Conservation (phyloP, 2,113 vertebrate species). For the Mugil cephalus region DNA sequence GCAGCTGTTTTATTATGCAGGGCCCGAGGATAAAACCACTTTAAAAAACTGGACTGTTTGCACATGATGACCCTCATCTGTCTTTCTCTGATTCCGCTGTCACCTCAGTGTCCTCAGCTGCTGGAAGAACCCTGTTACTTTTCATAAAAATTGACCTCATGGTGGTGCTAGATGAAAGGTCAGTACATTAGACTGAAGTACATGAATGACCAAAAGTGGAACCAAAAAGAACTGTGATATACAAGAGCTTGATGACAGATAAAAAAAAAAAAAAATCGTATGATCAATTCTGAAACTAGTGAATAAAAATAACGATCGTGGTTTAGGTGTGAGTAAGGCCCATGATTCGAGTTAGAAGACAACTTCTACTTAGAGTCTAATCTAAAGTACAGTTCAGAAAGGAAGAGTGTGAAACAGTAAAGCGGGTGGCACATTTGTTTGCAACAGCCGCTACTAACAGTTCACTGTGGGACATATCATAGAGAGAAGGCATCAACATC, state of each 20-base stretch:
- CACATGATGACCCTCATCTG: conserved; percentile 32
- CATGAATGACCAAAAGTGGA: neutral
- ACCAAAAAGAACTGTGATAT: neutral
- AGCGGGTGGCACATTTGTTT: neutral
- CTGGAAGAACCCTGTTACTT: neutral
- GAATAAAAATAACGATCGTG: too few relatives aligned
- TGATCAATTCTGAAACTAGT: neutral
- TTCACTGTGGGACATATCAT: conserved; percentile 3
- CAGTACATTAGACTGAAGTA: neutral
- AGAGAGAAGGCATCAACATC: conserved; percentile 19
- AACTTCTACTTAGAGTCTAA: neutral
- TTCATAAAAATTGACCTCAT: neutral
- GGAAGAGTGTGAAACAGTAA: neutral
- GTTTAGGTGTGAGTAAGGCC: too few relatives aligned
- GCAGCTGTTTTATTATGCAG: neutral
- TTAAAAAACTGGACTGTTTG: conserved; percentile 39
- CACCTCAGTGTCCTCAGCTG: conserved; percentile 29
- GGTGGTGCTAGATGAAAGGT: neutral
- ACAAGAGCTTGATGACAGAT: neutral
- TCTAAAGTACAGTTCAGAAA: neutral
- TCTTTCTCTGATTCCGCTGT: conserved; percentile 40
- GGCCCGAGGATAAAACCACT: conserved; percentile 6
- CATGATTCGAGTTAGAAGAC: too few relatives aligned
- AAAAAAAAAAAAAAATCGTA: neutral
- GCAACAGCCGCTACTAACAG: neutral